Evolutionary conservation across 2,113 vertebrate genomes (phyloP), one percentile per base, ranked within the genome.

Genomic region (Poecilia latipinna): DNA sequence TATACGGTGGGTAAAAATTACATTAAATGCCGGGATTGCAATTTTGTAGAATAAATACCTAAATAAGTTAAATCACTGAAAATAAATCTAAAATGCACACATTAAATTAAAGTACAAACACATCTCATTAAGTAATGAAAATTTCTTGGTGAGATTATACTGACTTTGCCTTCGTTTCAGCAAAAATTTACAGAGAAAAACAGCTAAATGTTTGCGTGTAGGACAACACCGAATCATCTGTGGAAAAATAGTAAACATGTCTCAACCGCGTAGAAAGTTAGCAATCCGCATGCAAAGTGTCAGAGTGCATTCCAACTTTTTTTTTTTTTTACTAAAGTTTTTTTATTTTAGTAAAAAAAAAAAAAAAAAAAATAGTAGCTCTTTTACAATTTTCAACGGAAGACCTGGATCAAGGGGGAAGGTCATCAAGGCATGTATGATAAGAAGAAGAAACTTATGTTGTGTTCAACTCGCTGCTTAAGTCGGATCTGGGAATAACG

Each of bases 281-380:
- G 44, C 29, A 32, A 73, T 77, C 82, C 62, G 70, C 88, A 86
- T 88, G 84, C 80, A 85, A 87, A 84, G 72, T 86, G 73, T 82
- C 65, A 61, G 61, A 85, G 78, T 86, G 84, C 82, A 79, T 80
- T 48, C 65, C 42, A 12, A 74, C 10, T 37, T 37, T 37, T 37
- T 35, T 37, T 37, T 35, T 28, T 28, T 37, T 37, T 37, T 37
- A 37, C 35, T 37, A 10, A 35, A 35, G 35, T 35, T 35, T 35
- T 26, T 29, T 70, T 72, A 42, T 65, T 35, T 61, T 67, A 75
- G 65, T 3, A 12, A 68, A 66, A 57, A 57, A 73, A 57, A 68
- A 66, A 57, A 57, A 73, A 57, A 68, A 42, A 24, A 67, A 80
- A 86, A 83, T 28, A 51, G 71, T 70, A 76, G 78, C 82, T 79